Conservation (phyloP, 2,797 vertebrate genomes). For the Brachyalestes nurse region DNA sequence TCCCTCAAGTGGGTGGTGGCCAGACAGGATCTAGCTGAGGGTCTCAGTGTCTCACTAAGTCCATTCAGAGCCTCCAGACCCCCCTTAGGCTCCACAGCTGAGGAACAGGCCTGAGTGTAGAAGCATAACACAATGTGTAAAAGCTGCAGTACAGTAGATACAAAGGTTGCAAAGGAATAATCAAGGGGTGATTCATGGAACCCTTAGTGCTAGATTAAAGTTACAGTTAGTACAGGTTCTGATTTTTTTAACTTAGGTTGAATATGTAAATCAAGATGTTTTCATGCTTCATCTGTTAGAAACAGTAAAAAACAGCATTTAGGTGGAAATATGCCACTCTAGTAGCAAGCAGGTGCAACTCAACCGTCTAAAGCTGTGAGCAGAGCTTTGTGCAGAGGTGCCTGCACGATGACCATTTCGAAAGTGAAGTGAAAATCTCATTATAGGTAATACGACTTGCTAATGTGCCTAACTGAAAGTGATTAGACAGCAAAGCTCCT, state of each 20-base stretch:
- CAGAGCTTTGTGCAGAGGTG: constrained; percentile 25
- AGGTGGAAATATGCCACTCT: background rate
- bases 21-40: constrained; percentile 55
- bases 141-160: background rate
- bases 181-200: background rate
- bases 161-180: background rate
- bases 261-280: background rate
- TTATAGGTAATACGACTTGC: constrained; percentile 13
- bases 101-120: constrained; percentile 73
- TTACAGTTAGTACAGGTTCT: background rate
- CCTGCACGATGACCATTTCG: background rate
- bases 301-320: background rate
- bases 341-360: background rate
- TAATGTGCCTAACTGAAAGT: constrained; percentile 9
- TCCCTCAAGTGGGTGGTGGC: constrained; percentile 63
- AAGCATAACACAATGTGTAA: constrained; percentile 6
- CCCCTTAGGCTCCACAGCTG: constrained; percentile 56
- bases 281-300: too few relatives aligned
- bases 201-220: background rate
- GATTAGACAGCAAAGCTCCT: constrained; percentile 29
- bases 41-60: constrained; percentile 70
- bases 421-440: constrained; percentile 28
- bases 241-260: too few relatives aligned
- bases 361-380: background rate
- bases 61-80: constrained; percentile 66